A percentile compares a stretch with the other conserved stretches of the same genome.
Evolutionary conservation across 2,797 vertebrate species (phyloP).

Genomic region (Chaenodraco wilsoni): DNA sequence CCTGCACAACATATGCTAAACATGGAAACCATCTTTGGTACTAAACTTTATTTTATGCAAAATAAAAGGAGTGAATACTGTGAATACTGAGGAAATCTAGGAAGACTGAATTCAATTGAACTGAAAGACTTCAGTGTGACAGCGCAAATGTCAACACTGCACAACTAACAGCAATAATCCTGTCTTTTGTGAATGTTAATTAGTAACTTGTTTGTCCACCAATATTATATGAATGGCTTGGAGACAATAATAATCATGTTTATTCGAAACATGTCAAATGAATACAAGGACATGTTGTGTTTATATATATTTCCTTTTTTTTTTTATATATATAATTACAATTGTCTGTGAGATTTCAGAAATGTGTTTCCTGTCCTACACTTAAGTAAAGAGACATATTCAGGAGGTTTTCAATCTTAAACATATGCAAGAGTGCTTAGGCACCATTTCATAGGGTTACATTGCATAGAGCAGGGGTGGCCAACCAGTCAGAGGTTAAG

Average conservation of each 20-base stretch:
- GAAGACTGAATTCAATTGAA: neutral
- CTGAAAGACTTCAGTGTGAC: neutral
- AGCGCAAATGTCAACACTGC: neutral
- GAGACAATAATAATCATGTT: neutral
- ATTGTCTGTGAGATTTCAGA: neutral
- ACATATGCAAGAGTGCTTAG: slow-evolving; percentile 15
- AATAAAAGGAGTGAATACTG: slow-evolving; percentile 10
- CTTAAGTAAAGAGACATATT: slow-evolving; percentile 9
- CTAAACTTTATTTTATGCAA: slow-evolving; percentile 33
- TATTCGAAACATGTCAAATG: neutral
- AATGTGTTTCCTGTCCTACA: neutral
- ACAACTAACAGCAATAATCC: neutral
- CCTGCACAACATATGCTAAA: slow-evolving; percentile 43
- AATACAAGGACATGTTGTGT: neutral
- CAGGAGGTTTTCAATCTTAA: slow-evolving; percentile 10
- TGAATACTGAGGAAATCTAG: neutral
- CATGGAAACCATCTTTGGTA: slow-evolving; percentile 33
- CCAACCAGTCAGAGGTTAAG: too few species aligned
- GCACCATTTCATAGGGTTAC: slow-evolving; percentile 25
- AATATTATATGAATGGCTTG: neutral
- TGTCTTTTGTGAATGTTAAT: neutral
- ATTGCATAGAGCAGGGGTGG: slow-evolving; percentile 24
- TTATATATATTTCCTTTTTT: neutral
- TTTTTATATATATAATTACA: neutral
- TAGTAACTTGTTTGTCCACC: neutral